A percentile compares a stretch with the other conserved stretches of the same genome.
Conservation (phyloP, 2,888 invertebrate genomes). For the Neria commutata region DNA sequence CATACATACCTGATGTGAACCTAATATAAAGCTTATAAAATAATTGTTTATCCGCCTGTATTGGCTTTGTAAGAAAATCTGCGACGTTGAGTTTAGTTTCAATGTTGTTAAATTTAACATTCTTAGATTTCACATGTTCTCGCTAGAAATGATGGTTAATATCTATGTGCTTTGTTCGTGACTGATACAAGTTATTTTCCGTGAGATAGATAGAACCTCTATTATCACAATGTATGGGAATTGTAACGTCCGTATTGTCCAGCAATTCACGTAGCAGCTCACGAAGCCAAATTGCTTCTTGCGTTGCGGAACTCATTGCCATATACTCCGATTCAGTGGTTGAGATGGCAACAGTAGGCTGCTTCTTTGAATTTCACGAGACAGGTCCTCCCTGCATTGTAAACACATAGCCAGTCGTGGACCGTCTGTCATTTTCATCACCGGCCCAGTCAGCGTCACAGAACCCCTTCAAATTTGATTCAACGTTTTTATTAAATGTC, state of each 20-base stretch:
- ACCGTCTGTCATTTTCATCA: conserved; percentile 24
- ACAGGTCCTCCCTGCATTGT: conserved; percentile 26
- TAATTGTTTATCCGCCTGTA: no score
- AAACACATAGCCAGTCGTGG: no score
- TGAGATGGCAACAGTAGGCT: conserved; percentile 29
- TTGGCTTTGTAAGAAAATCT: not conserved
- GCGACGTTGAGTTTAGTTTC: not conserved
- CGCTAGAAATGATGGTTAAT: no score
- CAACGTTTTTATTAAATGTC: conserved; percentile 1
- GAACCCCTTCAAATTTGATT: conserved; percentile 14
- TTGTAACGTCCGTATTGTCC: conserved; percentile 7
- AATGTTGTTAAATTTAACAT: not conserved
- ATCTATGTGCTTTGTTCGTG: conserved; percentile 27
- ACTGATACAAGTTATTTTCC: conserved; percentile 19
- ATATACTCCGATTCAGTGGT: conserved; percentile 33
- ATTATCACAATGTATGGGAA: conserved; percentile 20
- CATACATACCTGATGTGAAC: no score
- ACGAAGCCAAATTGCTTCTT: conserved; percentile 27
- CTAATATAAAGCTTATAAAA: no score
- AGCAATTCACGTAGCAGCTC: conserved; percentile 17
- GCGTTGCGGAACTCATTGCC: conserved; percentile 29
- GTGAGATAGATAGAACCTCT: conserved; percentile 24
- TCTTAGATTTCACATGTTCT: not conserved
- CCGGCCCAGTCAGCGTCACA: conserved; percentile 31
- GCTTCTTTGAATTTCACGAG: conserved; percentile 31